Evolutionary conservation across 2,888 invertebrate genomes (phyloP), one percentile per base, ranked within the genome.

Genomic region (Conistra vaccinii): DNA sequence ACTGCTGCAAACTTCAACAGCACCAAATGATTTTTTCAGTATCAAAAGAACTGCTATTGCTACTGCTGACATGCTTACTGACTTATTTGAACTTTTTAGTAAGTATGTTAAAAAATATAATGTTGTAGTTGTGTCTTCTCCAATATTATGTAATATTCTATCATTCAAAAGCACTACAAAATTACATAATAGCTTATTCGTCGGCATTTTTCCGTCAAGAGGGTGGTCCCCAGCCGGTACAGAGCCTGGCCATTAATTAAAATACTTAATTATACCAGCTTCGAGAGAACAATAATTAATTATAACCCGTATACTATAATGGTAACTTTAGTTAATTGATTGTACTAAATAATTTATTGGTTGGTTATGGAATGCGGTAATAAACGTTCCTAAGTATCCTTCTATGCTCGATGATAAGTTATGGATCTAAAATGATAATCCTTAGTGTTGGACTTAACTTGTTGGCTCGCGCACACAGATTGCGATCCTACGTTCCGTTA

Each of bases 281-380:
- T 70, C 76, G 81, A 79, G 72, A 83, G 78, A 84, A 85, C 84
- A 84, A 87, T 88, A 85, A 92, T 92, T 90, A 89, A 90, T 91
- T 87, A 88, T 80, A 83, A 81, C 81, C 84, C 85, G 86, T 89
- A 89, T 88, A 89, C 85, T 84, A 83, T 89, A 89, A 86, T 87
- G 84, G 87, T 88, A 86, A 88, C 84, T 82, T 85, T 71, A 76
- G 80, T 78, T 86, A 89, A 91, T 90, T 91, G 88, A 91, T 91
- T 89, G 84, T 87, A 86, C 80, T 80, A 57, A 57, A 86, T 87
- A 89, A 87, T 90, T 90, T 89, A 91, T 91, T 87, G 69, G 69
- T 73, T 51, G 45, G 72, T 69, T 57, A 69, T 65, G 78, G 81
- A 79, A 86, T 81, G 76, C 45, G 53, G 69, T 75, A 62, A 80